Evolutionary conservation across 2,113 vertebrate species (phyloP).

Genomic region (Corythaeola cristata): DNA sequence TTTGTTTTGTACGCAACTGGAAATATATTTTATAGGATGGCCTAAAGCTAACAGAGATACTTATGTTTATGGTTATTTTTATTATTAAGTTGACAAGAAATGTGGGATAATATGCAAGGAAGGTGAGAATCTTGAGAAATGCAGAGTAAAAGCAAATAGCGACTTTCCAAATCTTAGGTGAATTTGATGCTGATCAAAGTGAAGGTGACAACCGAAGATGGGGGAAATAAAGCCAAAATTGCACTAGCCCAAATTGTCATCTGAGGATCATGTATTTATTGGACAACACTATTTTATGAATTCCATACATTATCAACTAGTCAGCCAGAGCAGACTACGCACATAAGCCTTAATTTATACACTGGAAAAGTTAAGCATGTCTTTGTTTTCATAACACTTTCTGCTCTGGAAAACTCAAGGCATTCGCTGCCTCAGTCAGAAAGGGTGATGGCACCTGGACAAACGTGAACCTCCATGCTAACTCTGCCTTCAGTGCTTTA

Average conservation of each 20-base stretch:
- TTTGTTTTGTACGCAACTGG: neutral
- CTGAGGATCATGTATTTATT: neutral
- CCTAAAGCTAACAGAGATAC: neutral
- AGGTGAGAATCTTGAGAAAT: neutral
- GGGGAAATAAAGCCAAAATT: neutral
- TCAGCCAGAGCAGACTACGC: neutral
- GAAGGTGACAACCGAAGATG: neutral
- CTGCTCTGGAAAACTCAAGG: neutral
- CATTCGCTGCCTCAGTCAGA: neutral
- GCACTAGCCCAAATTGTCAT: neutral
- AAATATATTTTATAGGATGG: neutral
- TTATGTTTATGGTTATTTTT: neutral
- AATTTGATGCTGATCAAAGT: neutral
- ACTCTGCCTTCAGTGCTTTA: neutral
- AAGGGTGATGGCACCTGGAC: neutral
- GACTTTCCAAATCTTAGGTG: neutral
- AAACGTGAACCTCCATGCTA: neutral
- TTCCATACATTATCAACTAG: neutral
- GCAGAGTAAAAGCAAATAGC: neutral
- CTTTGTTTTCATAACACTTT: neutral
- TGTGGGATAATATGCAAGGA: neutral
- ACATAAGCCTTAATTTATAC: neutral
- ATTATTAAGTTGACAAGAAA: neutral
- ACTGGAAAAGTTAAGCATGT: neutral
- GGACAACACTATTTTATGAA: neutral